Base-by-base conservation (phyloP, 2,888 invertebrate species). In the Antheraea assamensis region DNA sequence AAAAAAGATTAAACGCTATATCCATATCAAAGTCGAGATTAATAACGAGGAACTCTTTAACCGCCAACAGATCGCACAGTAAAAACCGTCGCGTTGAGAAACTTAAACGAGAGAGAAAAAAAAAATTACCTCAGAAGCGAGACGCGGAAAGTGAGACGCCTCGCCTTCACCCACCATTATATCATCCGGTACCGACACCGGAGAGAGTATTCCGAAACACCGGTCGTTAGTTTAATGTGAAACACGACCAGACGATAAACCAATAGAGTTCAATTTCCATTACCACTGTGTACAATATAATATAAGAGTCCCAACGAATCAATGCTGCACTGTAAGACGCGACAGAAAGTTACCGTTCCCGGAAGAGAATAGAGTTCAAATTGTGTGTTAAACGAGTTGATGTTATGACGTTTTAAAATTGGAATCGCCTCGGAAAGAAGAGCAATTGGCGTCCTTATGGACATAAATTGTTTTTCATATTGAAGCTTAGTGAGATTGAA, bases 101-200 rank as follows among this genome's bases (percentile, higher is more conserved):
- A 87, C 83, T 82, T 76, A 76, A 80, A 83, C 78, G 80, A 84
- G 78, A 80, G 84, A 81, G 80, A n/a, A 85, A 87, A 89, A 85
- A 87, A 89, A 86, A 83, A 80, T 13, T 81, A 71, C 83, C 84
- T 83, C 84, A 84, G 81, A 80, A 84, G 83, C 84, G 84, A 86
- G 84, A 90, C 89, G 83, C 87, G 87, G 88, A 85, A 88, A 90
- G 85, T 84, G 87, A 86, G 87, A 86, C 87, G 86, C 86, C 77
- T 83, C 84, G 85, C 85, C 76, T 91, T 89, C 87, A 90, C 89
- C 83, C 88, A 86, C 85, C 86, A 88, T 90, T 88, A 89, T 88
- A 88, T 89, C 88, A 88, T 87, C 86, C 87, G 85, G 87, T 87
- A 88, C 85, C 87, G 86, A 85, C 21, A 35, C 68, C 82, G 75